Evolutionary conservation across 1,140 invertebrate species (phyloP).

Genomic region (Drosophila pandora): DNA sequence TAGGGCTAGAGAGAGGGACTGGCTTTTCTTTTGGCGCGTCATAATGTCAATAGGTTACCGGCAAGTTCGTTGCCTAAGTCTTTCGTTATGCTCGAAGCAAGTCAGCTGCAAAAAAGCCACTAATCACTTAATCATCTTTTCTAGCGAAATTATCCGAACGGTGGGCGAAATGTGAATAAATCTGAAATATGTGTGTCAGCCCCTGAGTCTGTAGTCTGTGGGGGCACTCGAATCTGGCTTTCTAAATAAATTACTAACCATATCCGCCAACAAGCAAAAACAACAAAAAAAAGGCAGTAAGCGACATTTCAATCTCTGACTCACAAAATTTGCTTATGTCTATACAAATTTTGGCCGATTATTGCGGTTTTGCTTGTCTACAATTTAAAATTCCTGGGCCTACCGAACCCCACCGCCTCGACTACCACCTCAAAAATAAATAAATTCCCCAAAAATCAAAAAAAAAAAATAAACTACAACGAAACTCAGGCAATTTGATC

Average conservation of each 20-base stretch:
- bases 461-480: background rate
- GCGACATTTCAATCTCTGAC: conserved; percentile 63
- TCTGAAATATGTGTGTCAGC: conserved; percentile 51
- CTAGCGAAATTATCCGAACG: conserved; percentile 38
- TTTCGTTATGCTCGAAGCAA: conserved; percentile 47
- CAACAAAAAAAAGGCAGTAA: conserved; percentile 6
- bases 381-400: conserved; percentile 72
- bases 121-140: conserved; percentile 58
- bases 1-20: conserved; percentile 4
- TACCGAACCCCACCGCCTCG: conserved; percentile 33
- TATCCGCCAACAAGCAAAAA: conserved; percentile 57
- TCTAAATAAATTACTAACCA: conserved; percentile 61
- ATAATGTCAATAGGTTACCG: conserved; percentile 74
- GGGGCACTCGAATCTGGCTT: conserved; percentile 39
- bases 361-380: conserved; percentile 59
- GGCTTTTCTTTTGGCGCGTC: conserved; percentile 28
- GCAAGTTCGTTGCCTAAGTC: conserved; percentile 75
- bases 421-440: conserved; percentile 6
- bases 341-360: conserved; percentile 23
- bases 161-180: conserved; percentile 47
- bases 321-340: conserved; percentile 34
- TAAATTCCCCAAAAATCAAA: conserved; percentile 34
- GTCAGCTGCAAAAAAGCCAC: conserved; percentile 1
- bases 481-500: conserved; percentile 68
- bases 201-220: conserved; percentile 36